These are phyloP conservation scores for Hylaeus volcanicus DNA, from an alignment of 1,140 invertebrate species.

Conservation along the genomic window DNA sequence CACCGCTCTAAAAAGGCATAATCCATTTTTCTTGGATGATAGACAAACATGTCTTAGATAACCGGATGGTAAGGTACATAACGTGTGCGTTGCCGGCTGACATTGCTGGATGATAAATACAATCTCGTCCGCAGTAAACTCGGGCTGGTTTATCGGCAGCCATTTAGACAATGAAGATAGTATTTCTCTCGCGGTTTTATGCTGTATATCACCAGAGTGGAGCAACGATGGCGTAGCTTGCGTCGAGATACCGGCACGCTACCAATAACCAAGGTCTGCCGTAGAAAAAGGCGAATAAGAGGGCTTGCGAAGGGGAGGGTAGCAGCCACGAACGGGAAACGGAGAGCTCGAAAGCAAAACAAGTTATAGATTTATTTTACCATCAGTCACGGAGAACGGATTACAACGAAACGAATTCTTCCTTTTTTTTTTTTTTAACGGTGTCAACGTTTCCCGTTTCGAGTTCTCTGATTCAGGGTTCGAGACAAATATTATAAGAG, in stretches of 20 bases:
- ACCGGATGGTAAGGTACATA: slow-evolving; percentile 60
- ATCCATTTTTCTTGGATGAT: slow-evolving; percentile 61
- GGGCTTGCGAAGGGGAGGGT: slow-evolving; percentile 9
- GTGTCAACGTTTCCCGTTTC: slow-evolving; percentile 15
- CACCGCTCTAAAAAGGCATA: slow-evolving; percentile 40
- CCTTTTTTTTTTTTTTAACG: slow-evolving; percentile 46
- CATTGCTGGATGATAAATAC: slow-evolving; percentile 73
- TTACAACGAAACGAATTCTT: slow-evolving; percentile 65
- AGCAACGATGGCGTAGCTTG: slow-evolving; percentile 56
- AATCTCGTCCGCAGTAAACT: slow-evolving; percentile 74
- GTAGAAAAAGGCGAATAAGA: slow-evolving; percentile 49
- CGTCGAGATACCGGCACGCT: slow-evolving; percentile 66
- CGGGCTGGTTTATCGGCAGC: slow-evolving; percentile 74
- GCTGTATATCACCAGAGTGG: slow-evolving; percentile 69
- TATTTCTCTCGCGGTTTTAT: slow-evolving; percentile 76
- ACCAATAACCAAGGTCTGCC: slow-evolving; percentile 66
- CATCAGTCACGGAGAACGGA: slow-evolving; percentile 55
- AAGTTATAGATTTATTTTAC: slow-evolving; percentile 69
- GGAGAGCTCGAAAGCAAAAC: slow-evolving; percentile 25
- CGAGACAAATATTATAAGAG: not conserved
- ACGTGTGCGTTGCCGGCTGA: slow-evolving; percentile 57
- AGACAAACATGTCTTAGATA: slow-evolving; percentile 67
- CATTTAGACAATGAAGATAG: slow-evolving; percentile 79
- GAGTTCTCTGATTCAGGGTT: no score
- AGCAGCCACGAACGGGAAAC: slow-evolving; percentile 21